Percentiles rank a stretch among this genome's conserved stretches.
Conservation (phyloP, 92 coral and sea anemone genomes). For the Bergia puertoricense region DNA sequence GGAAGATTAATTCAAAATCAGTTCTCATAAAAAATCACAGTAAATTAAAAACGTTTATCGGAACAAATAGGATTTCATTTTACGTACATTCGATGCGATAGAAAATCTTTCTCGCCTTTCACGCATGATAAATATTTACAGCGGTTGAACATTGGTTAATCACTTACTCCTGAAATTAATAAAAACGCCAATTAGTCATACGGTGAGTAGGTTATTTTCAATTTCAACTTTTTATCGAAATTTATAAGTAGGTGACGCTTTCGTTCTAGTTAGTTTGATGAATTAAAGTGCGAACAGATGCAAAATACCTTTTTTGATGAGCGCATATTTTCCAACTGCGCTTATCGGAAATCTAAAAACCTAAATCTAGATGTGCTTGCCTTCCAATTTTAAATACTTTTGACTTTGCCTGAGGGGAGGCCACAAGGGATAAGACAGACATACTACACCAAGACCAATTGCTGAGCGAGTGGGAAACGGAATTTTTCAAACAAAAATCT, state of each 20-base stretch:
- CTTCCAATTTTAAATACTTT: background rate
- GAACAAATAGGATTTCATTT: no score
- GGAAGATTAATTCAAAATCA: no score
- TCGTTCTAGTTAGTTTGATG: background rate
- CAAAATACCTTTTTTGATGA: background rate
- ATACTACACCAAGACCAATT: background rate
- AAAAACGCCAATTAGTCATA: no score
- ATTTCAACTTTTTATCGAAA: background rate
- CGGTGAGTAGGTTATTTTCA: no score
- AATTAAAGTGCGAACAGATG: background rate
- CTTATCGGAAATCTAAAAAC: constrained; percentile 1
- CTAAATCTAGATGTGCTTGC: constrained; percentile 4
- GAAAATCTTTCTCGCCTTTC: no score
- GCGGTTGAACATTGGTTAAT: no score
- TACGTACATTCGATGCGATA: no score
- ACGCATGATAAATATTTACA: no score
- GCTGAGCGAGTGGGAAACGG: background rate
- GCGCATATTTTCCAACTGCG: background rate
- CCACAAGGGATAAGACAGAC: background rate
- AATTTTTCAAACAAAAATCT: background rate
- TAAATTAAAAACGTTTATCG: no score
- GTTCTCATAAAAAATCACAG: no score
- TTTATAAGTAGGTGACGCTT: background rate
- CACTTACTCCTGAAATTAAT: no score
- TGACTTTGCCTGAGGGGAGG: constrained; percentile 8